Evolutionary conservation across 2,797 vertebrate genomes (phyloP), one percentile per base, ranked within the genome.

Genomic region (Apodemus agrarius): DNA sequence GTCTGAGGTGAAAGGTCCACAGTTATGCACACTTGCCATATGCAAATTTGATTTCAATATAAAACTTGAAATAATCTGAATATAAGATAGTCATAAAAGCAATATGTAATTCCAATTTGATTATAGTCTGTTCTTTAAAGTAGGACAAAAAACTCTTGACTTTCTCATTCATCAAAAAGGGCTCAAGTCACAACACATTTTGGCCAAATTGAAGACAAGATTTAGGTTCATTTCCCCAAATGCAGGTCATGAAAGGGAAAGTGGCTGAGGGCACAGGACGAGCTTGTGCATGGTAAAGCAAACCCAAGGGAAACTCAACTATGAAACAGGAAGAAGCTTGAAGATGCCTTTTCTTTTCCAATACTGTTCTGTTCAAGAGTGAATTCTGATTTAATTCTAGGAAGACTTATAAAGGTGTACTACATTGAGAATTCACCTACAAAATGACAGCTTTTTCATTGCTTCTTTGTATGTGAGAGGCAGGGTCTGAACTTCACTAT

Each of bases 21-120:
- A 63, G 59, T 84, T 43, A 31, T 21, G 11, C 6, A 43, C 59
- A 63, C 16, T 63, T 26, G 37, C 19, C 34, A 72, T 37, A 17
- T 86, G 31, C 65, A 72, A 54, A 72, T 72, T 67, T 72, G 21
- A n/a, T 49, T 69, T 69, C 31, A 54, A 26, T n/a, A 26, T 69
- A 86, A 69, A 86, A 54, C 34, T n/a, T 52, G 34, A 69, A 86
- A 52, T 54, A 91, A 84, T 93, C 72, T 89, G 4, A 57, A 95
- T 93, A 57, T 29, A 81, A 89, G 88, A 74, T 74, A 37, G 34
- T 83, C 37, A 75, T n/a, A 88, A 59, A 65, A 91, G 65, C 13
- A 78, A 67, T 54, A 24, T 61, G 24, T 17, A 83, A 87, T 84
- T 67, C 24, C 26, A n/a, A 90, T 84, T 75, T 94, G 82, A 90